Percentiles rank a stretch among this genome's conserved stretches.
Evolutionary conservation across 2,888 invertebrate species (phyloP).

Genomic region (Apotomis capreana): DNA sequence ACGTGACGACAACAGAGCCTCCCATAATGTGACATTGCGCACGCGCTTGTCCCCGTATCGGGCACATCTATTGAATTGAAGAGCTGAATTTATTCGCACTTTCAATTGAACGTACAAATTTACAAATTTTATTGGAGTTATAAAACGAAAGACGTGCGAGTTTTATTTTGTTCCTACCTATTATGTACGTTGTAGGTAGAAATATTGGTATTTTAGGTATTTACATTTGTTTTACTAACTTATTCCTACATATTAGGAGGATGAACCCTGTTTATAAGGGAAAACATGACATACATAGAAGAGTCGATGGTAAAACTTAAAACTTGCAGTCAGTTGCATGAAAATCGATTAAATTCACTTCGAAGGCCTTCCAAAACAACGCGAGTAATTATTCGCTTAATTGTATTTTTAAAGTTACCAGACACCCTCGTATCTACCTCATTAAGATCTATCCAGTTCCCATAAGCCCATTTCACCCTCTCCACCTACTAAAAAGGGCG

Average conservation of each 20-base stretch:
- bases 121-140: constrained; percentile 13
- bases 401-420: constrained; percentile 2
- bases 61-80: constrained; percentile 48
- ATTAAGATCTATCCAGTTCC: constrained; percentile 22
- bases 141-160: neutral
- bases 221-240: no score
- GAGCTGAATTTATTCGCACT: constrained; percentile 29
- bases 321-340: no score
- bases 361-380: neutral
- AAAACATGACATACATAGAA: no score
- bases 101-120: constrained; percentile 7
- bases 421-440: constrained; percentile 17
- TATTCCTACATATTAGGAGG: no score
- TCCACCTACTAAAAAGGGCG: constrained; percentile 55
- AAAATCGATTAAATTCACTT: no score
- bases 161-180: no score
- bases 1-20: constrained; percentile 47
- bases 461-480: constrained; percentile 43
- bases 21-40: constrained; percentile 15
- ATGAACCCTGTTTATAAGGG: no score
- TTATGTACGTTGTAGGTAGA: no score
- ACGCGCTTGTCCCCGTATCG: constrained; percentile 48
- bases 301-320: no score
- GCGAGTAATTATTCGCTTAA: neutral
- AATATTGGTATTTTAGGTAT: no score